phyloP scores from a whole-genome alignment of 1,140 invertebrate species.

The Orchestia grillus region DNA sequence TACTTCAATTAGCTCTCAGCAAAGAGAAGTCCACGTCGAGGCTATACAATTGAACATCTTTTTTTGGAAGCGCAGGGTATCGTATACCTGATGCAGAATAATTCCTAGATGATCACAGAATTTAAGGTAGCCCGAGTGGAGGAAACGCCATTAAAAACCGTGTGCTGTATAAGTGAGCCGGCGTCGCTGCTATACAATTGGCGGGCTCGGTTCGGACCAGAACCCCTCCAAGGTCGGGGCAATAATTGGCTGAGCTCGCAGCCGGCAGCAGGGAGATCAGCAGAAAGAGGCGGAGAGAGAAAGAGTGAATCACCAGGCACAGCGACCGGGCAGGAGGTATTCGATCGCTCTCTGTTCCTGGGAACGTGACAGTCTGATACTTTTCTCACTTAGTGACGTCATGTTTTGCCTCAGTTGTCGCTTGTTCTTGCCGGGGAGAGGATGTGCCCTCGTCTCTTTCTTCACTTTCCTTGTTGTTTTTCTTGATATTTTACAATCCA shows the following conservation, averaged over 20 bases:
- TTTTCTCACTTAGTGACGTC: conserved; percentile 43
- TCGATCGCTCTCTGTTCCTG: conserved; percentile 47
- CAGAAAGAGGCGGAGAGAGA: background rate
- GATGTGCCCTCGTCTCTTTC: conserved; percentile 14
- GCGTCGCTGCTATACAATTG: background rate
- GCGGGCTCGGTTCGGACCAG: background rate
- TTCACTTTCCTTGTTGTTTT: background rate
- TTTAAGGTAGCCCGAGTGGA: background rate
- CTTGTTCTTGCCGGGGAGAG: conserved; percentile 19
- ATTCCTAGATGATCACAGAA: background rate
- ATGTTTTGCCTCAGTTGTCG: conserved; percentile 39
- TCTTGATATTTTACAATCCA: background rate
- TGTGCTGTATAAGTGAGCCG: background rate
- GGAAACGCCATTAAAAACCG: background rate
- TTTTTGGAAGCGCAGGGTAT: too few relatives aligned
- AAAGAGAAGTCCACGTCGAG: background rate
- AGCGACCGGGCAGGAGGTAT: background rate
- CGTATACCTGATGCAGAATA: too few relatives aligned
- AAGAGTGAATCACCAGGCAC: conserved; percentile 27
- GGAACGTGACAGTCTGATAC: conserved; percentile 42
- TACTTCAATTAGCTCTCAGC: background rate
- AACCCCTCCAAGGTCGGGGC: background rate
- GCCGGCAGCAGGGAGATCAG: background rate
- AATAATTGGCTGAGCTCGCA: background rate
- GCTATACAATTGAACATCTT: too few relatives aligned